Base-by-base conservation (phyloP, 2,888 invertebrate species). In the Metallyticus violacea region DNA sequence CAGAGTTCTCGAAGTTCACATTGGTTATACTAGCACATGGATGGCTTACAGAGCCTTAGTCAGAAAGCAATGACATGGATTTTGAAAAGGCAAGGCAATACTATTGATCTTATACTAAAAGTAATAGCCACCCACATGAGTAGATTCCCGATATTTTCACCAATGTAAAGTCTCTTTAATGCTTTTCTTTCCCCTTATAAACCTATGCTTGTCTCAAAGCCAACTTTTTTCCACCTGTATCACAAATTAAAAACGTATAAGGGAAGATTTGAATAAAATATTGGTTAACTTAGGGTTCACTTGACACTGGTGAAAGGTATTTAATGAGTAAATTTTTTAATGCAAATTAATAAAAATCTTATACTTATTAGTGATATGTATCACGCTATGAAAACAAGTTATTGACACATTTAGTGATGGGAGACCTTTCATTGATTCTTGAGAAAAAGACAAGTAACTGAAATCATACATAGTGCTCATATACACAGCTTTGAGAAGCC, bases 221-320 rank as follows among this genome's bases (percentile, higher is more conserved):
- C 40, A 62, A 62, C 40, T 6, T 15, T 62, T n/a, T 79, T 22
- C 77, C 85, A 88, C 88, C 88, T 88, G 85, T 26, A 81, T 81
- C 28, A 79, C 85, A 30, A 86, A 88, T 85, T 81, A 62, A 62
- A 62, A 62, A 62, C 40, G 22, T 62, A 62, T 22, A 62, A 62
- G 9, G 40, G 40, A 62, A 62, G 40, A 62, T 15, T 15, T 62
- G 22, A 62, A 62, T 62, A 62, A 62, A 62, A 62, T 62, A 15
- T 62, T 15, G 3, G 40, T 15, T 62, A 62, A 62, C 15, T 62
- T 15, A 62, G 40, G 40, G 22, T 9, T 62, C 40, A 62, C 40
- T n/a, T 62, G 40, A 62, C 40, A 22, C 22, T 62, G 9, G 40
- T 62, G 40, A 62, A 62, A 62, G 22, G 9, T 15, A 62, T n/a